Conservation (phyloP, 2,113 vertebrate species). For the Lophura nycthemera region DNA sequence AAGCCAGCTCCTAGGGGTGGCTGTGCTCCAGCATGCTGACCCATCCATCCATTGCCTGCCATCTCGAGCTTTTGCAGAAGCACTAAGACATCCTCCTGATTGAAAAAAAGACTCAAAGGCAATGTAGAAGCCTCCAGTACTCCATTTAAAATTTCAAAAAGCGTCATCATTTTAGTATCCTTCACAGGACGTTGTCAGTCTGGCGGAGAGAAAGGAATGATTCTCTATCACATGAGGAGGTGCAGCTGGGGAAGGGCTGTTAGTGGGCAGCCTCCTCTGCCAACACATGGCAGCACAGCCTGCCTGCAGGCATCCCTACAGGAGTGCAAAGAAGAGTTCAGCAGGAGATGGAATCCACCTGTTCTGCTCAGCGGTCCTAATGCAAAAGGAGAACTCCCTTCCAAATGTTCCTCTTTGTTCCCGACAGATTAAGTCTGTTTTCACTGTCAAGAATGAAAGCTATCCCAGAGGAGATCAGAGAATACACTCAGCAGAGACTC, state of each 20-base stretch:
- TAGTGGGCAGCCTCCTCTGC: neutral
- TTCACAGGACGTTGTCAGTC: neutral
- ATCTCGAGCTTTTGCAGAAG: neutral
- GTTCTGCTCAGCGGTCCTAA: neutral
- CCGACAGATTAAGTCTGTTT: neutral
- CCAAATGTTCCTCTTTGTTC: slow-evolving; percentile 7
- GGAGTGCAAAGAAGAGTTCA: neutral
- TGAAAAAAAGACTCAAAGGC: neutral
- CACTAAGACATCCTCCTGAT: neutral
- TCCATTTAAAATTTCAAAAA: neutral
- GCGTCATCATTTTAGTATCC: neutral
- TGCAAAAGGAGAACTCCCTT: neutral
- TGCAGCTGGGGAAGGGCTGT: neutral
- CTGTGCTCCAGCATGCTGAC: neutral
- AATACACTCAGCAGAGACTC: neutral
- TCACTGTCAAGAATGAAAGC: slow-evolving; percentile 33
- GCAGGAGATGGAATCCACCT: neutral
- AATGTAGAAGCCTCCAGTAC: neutral
- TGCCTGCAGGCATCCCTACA: neutral
- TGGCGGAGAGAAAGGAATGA: neutral
- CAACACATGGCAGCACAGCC: neutral
- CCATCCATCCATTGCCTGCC: rapidly evolving
- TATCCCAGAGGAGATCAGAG: slow-evolving; percentile 10
- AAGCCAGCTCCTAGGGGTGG: neutral
- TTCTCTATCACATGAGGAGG: neutral